These are phyloP conservation scores for Osmoderma eremita DNA, from an alignment of 2,888 invertebrate species.

Conservation along the genomic window DNA sequence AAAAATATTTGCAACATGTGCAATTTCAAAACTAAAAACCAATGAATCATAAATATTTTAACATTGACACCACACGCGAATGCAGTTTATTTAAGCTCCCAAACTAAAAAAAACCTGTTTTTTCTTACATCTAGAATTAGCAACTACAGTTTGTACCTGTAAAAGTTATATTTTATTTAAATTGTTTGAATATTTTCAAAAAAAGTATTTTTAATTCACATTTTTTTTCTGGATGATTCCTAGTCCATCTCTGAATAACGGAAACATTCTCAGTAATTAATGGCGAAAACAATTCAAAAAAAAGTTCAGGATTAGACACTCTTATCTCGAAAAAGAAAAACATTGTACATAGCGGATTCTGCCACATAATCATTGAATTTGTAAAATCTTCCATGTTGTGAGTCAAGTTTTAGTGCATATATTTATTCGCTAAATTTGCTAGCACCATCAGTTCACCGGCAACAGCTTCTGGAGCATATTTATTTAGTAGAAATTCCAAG, in stretches of 20 bases:
- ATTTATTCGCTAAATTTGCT: conserved; percentile 7
- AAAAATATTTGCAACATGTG: too few species aligned
- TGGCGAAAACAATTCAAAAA: background rate
- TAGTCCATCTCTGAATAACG: conserved; percentile 3
- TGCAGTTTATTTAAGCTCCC: too few species aligned
- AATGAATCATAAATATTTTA: too few species aligned
- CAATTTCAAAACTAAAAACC: too few species aligned
- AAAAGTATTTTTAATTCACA: too few species aligned
- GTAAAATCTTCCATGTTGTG: conserved; percentile 25
- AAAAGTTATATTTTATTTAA: too few species aligned
- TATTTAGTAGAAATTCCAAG: background rate
- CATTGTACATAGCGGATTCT: conserved; percentile 8
- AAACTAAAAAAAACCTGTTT: too few species aligned
- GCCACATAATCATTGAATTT: background rate
- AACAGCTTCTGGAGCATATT: conserved; percentile 6
- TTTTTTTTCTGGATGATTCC: too few species aligned
- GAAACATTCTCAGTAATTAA: conserved; percentile 10
- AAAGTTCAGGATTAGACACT: background rate
- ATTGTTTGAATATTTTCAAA: too few species aligned
- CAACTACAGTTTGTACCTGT: too few species aligned
- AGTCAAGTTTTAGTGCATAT: conserved; percentile 7
- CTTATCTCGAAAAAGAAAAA: conserved; percentile 17
- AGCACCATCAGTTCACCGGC: background rate
- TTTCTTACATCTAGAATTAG: too few species aligned
- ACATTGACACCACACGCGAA: too few species aligned